phyloP scores from a whole-genome alignment of 2,797 vertebrate genomes.

The Fringilla coelebs region DNA sequence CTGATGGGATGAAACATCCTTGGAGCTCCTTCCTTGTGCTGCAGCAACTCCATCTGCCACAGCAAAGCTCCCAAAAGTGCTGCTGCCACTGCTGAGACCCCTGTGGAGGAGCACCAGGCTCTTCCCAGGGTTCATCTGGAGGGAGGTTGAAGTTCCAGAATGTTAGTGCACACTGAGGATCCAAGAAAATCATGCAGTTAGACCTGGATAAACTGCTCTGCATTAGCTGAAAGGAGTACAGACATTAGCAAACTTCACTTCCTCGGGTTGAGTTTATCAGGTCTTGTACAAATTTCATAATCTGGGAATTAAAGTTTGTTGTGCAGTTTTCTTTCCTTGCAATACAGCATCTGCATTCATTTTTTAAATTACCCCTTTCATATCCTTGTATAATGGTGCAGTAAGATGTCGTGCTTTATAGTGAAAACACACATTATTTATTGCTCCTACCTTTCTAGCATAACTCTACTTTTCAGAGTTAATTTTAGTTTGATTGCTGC shows the following conservation, averaged over 20 bases:
- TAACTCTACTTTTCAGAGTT: not conserved
- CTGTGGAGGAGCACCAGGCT: not conserved
- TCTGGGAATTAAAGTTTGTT: not conserved
- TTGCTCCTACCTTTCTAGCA: not conserved
- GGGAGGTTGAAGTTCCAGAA: not conserved
- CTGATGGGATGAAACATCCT: not conserved
- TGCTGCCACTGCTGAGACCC: not conserved
- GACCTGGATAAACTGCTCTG: not conserved
- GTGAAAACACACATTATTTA: not conserved
- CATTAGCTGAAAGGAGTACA: not conserved
- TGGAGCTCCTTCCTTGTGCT: not conserved
- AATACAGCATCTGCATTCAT: not conserved
- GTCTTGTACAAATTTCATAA: not conserved
- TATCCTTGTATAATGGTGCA: not conserved
- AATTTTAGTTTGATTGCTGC: not conserved
- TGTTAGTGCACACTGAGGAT: not conserved
- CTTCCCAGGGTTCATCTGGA: not conserved
- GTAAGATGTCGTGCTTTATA: not conserved
- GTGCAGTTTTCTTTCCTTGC: not conserved
- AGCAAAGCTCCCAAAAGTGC: not conserved
- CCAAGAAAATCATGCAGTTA: not conserved
- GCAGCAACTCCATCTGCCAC: fast-evolving
- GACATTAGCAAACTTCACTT: not conserved
- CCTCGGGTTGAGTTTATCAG: not conserved
- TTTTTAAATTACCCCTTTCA: not conserved